phyloP scores from a whole-genome alignment of 1,140 invertebrate species.

The Caenorhabditis latens region DNA sequence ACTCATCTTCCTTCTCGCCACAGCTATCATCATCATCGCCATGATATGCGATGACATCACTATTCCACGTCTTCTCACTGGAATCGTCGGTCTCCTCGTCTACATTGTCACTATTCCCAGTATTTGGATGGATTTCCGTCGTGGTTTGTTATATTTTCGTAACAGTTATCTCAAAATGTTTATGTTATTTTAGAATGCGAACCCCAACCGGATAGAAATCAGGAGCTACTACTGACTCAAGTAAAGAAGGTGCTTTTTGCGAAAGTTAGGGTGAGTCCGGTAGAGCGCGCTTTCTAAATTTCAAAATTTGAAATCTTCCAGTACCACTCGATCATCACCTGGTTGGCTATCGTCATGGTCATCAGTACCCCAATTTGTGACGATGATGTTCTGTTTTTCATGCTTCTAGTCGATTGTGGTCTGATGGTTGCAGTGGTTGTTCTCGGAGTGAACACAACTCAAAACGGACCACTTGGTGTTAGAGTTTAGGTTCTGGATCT shows the following conservation, averaged over 20 bases:
- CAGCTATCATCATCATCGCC: not conserved
- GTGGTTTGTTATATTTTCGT: not conserved
- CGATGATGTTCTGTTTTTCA: not conserved
- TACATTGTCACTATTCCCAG: not conserved
- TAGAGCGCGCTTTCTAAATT: not conserved
- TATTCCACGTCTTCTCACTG: conserved; percentile 17
- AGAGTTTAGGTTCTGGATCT: not conserved
- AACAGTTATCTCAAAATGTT: no score
- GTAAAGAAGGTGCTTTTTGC: not conserved
- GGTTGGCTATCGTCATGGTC: not conserved
- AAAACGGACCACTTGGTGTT: not conserved
- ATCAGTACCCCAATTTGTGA: not conserved
- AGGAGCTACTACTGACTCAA: not conserved
- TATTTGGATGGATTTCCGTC: not conserved
- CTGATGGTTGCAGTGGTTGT: not conserved
- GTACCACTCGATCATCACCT: not conserved
- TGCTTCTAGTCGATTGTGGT: not conserved
- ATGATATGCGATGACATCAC: not conserved
- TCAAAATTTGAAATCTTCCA: not conserved
- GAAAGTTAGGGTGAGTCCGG: not conserved
- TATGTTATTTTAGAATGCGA: not conserved
- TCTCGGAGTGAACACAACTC: not conserved
- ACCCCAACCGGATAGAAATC: not conserved
- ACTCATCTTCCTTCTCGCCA: not conserved
- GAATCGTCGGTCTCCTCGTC: not conserved